Evolutionary conservation across 1,140 invertebrate species (phyloP), one percentile per base, ranked within the genome.

Genomic region (Drosophila pachea): DNA sequence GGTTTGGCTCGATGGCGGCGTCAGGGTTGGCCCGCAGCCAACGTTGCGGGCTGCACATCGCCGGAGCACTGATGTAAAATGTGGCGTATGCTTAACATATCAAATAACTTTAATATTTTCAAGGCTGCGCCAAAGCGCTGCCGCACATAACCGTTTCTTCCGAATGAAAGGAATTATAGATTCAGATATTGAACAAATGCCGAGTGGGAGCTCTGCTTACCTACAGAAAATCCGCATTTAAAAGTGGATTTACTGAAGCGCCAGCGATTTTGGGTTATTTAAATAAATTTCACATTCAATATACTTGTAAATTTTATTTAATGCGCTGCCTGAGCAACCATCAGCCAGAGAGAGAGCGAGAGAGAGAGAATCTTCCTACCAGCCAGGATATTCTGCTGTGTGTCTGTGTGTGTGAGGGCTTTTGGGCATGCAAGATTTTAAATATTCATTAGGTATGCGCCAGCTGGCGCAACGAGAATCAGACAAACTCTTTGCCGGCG

Each of bases 361-460:
- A n/a, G n/a, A n/a, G n/a, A 3, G 22, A 22, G 22, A 22, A n/a
- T n/a, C 22, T 3, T 22, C 22, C 22, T 22, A 2, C 22, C 22
- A 22, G 22, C 22, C 22, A 22, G n/a, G n/a, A n/a, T n/a, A n/a
- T n/a, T 52, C 0, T 58, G 48, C n/a, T 47, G 35, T 52, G n/a
- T 58, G 35, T 33, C 12, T 36, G 7, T 54, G 53, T 56, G 47
- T 43, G 53, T 64, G 38, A 59, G 16, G 43, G 64, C 36, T 29
- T 53, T 54, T 53, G 64, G 68, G 68, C 72, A 78, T 83, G 74
- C 73, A 64, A 67, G 70, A 70, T 61, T 81, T 84, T 81, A 86
- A 86, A 86, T 86, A 86, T 86, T 86, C 81, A 86, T 86, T 79
- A 81, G 77, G 63, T 49, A 61, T 14, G 47, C 49, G 56, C 48